Conservation (phyloP, 2,797 vertebrate genomes). For the Schizopygopsis malacanthus region DNA sequence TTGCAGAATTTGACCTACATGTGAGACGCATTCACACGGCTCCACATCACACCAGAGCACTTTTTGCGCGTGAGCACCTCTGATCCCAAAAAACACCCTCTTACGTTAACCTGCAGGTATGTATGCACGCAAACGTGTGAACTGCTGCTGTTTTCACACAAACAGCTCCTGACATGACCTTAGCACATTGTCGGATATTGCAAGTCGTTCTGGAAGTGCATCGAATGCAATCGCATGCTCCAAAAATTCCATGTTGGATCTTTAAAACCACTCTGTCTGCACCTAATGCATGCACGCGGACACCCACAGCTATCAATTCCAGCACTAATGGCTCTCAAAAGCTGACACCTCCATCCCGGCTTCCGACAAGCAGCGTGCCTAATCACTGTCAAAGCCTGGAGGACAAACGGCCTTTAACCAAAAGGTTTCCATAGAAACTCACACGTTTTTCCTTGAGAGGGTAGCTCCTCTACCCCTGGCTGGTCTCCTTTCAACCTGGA, state of each 20-base stretch:
- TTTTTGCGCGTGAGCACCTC: constrained; percentile 53
- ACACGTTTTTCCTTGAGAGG: constrained; percentile 27
- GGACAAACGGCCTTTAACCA: constrained; percentile 53
- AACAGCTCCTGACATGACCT: constrained; percentile 70
- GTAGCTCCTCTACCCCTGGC: constrained; percentile 45
- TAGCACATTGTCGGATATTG: constrained; percentile 66
- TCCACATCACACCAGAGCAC: constrained; percentile 65
- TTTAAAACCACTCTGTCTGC: background rate
- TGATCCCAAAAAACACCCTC: constrained; percentile 40
- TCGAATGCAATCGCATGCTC: background rate
- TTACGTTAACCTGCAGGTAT: background rate
- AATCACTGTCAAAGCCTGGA: constrained; percentile 46
- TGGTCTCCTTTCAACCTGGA: constrained; percentile 32
- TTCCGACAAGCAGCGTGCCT: constrained; percentile 37
- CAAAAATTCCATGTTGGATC: background rate
- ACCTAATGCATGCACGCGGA: background rate
- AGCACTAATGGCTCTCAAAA: background rate
- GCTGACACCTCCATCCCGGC: constrained; percentile 27
- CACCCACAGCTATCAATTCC: constrained; percentile 8
- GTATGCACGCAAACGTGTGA: constrained; percentile 25
- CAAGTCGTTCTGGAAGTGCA: constrained; percentile 19
- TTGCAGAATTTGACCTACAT: constrained; percentile 65
- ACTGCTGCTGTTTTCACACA: constrained; percentile 60
- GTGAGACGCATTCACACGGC: constrained; percentile 53
- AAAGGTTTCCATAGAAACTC: constrained; percentile 68